Conservation (phyloP, 2,888 invertebrate species). For the Nycteola revayana region DNA sequence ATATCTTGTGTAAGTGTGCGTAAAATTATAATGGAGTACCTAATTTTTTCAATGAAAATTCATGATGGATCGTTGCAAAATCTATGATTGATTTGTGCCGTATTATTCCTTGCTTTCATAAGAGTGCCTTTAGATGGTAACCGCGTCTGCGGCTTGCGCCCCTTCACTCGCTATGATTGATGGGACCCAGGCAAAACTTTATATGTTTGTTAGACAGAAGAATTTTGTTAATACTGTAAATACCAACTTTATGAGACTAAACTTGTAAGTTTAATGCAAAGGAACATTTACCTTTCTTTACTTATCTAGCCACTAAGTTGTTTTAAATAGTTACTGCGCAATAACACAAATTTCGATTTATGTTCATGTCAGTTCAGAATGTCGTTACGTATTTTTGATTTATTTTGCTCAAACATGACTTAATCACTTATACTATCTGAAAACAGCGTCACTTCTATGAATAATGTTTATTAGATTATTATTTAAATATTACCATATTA, state of each 20-base stretch:
- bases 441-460: constrained; percentile 30
- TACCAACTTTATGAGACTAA: no score
- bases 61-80: constrained; percentile 77
- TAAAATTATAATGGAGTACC: constrained; percentile 38
- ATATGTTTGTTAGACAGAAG: constrained; percentile 79
- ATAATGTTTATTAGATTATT: constrained; percentile 35
- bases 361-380: constrained; percentile 8
- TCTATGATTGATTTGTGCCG: constrained; percentile 80
- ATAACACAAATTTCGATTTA: not conserved
- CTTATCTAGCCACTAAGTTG: no score
- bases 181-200: constrained; percentile 72
- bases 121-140: constrained; percentile 69
- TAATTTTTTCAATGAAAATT: constrained; percentile 66
- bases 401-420: constrained; percentile 15
- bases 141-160: constrained; percentile 70
- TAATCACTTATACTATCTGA: constrained; percentile 25
- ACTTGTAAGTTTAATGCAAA: no score
- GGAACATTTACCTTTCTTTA: no score
- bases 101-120: constrained; percentile 76
- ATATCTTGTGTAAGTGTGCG: constrained; percentile 13
- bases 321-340: constrained; percentile 4
- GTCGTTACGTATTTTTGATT: constrained; percentile 13
- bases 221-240: no score
- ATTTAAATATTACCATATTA: constrained; percentile 28
- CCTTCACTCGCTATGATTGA: constrained; percentile 73